phyloP scores from a whole-genome alignment of 2,113 vertebrate species.

The Sprattus sprattus region DNA sequence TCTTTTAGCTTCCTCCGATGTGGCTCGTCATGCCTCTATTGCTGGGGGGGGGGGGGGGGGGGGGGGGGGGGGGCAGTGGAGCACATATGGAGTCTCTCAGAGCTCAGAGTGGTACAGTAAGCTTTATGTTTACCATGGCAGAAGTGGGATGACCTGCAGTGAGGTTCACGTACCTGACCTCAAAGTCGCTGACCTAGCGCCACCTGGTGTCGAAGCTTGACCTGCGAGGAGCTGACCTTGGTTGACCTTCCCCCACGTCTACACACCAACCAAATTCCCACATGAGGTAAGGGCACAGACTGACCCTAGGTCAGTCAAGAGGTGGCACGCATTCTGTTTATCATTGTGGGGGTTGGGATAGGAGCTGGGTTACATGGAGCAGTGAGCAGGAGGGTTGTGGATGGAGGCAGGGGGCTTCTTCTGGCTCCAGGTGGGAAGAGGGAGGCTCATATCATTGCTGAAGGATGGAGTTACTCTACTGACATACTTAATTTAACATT shows the following conservation, averaged over 20 bases:
- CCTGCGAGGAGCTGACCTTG: not conserved
- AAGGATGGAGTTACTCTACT: not conserved
- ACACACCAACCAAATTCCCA: not conserved
- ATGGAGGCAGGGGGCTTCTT: not conserved
- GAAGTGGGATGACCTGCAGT: not conserved
- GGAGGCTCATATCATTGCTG: not conserved
- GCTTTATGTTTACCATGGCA: not conserved
- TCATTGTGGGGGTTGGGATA: not conserved
- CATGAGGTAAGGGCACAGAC: not conserved
- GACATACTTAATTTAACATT: not conserved
- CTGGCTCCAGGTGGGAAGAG: not conserved
- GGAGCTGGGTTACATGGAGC: not conserved
- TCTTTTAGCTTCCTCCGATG: not conserved
- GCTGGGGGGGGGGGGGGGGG: not conserved
- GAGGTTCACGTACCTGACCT: not conserved
- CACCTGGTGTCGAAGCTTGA: not conserved
- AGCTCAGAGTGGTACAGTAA: not conserved
- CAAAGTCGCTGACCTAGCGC: not conserved
- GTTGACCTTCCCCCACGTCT: not conserved
- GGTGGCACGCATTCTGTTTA: not conserved
- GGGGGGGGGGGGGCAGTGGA: not conserved
- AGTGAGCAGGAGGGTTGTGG: not conserved
- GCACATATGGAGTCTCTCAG: not conserved
- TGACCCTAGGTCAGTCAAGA: not conserved
- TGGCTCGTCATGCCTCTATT: not conserved